Base-by-base conservation (phyloP, 2,113 vertebrate genomes). In the Etheostoma cragini region DNA sequence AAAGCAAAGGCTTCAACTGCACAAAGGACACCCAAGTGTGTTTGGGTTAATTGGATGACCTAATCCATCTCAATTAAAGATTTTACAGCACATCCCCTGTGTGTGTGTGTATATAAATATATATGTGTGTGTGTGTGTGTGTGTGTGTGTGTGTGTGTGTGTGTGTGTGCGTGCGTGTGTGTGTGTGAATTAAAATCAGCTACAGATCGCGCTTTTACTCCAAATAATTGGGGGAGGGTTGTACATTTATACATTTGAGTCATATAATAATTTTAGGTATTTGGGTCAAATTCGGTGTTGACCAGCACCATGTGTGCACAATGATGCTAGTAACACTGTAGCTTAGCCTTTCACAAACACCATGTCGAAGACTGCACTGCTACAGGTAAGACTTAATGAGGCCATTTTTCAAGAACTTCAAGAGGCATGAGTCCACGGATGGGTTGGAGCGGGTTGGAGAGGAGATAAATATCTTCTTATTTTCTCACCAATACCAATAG, bases 11-110 rank as follows among this genome's bases (percentile, higher is more conserved):
- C 89, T 87, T 73, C 85, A 86, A 85, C 85, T 73, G 72, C 85
- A 91, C 88, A 91, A 92, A 89, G 81, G 90, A 93, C 82, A 86
- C 91, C 90, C 92, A 88, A 86, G 89, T 88, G 88, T 91, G 90
- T 90, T 91, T 12, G 80, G 94, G 93, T 96, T 96, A 96, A 94
- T 95, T 95, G 91, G 92, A 92, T 94, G 94, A 96, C 95, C 94
- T 90, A 89, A 88, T 95, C 94, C 82, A 93, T 95, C 91, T 93
- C 93, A 94, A 95, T 93, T 93, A 94, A 93, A 92, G 89, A 92
- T 94, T 95, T 95, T 92, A 91, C 94, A 81, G 92, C 89, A 68
- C 86, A 85, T 87, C 92, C 91, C 83, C 63, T 89, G 90, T 74
- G 76, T 64, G 73, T 82, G 87, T 86, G 78, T 75, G 78, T 38